Evolutionary conservation across 2,113 vertebrate genomes (phyloP).

Genomic region (Zosterops hypoxanthus): DNA sequence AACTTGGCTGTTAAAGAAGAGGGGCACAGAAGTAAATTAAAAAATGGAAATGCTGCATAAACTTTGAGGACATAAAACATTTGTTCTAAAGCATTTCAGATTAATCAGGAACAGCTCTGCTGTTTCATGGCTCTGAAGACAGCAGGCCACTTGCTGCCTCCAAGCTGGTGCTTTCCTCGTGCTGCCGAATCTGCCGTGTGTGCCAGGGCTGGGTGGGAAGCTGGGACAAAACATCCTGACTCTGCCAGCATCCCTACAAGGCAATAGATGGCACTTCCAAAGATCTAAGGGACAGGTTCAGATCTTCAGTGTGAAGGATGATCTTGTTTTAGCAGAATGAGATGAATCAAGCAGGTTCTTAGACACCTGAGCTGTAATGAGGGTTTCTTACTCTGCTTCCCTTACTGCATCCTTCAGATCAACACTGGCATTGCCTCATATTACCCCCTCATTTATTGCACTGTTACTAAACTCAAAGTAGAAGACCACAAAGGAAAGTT

Average conservation of each 20-base stretch:
- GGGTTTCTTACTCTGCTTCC: background rate
- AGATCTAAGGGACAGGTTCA: background rate
- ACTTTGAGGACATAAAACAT: background rate
- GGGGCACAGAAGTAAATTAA: background rate
- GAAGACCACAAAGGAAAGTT: background rate
- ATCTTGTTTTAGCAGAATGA: background rate
- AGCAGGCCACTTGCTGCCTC: background rate
- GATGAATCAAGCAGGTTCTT: background rate
- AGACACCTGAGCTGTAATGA: background rate
- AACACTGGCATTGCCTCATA: background rate
- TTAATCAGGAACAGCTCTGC: background rate
- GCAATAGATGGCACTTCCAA: background rate
- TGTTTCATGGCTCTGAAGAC: background rate
- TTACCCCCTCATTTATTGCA: background rate
- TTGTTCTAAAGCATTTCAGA: background rate
- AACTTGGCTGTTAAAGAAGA: background rate
- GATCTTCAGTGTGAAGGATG: background rate
- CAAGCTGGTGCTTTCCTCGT: rapidly evolving
- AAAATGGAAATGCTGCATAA: background rate
- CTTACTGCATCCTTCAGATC: background rate
- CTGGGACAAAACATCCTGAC: background rate
- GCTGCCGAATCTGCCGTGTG: background rate
- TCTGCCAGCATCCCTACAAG: background rate
- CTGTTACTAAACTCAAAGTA: background rate
- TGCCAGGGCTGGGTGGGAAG: background rate